Percentiles rank a stretch among this genome's conserved stretches.
These are phyloP conservation scores for Rhizoglyphus robini DNA, from an alignment of 1,140 invertebrate species.

Conservation along the genomic window DNA sequence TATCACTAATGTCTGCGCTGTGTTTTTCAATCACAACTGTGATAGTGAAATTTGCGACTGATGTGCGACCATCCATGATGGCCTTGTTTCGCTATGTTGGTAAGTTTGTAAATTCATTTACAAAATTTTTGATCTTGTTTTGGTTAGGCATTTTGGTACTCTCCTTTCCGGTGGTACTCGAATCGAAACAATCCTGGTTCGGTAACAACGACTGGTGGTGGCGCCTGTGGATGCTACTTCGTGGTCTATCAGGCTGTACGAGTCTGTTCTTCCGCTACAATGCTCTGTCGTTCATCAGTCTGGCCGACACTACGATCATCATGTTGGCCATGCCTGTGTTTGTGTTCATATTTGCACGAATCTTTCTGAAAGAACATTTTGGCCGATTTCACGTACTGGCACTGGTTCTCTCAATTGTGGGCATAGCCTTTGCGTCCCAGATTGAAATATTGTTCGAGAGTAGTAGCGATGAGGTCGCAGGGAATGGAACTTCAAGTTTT, in stretches of 20 bases:
- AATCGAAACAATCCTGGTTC: constrained; percentile 62
- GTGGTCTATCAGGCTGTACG: no score
- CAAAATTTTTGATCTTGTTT: neutral
- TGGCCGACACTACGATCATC: no score
- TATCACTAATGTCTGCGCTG: no score
- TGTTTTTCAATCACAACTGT: no score
- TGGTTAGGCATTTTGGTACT: constrained; percentile 44
- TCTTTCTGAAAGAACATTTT: constrained; percentile 43
- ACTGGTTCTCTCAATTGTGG: constrained; percentile 38
- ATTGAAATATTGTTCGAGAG: constrained; percentile 39
- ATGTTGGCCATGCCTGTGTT: no score
- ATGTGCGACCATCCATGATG: constrained; percentile 66
- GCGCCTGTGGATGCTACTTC: no score
- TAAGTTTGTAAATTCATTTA: constrained; percentile 37
- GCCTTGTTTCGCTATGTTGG: constrained; percentile 67
- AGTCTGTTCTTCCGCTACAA: constrained; percentile 25
- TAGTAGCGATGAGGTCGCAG: neutral
- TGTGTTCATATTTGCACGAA: constrained; percentile 40
- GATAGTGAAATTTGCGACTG: no score
- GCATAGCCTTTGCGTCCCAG: constrained; percentile 40
- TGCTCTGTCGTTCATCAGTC: constrained; percentile 45
- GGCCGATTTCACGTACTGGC: constrained; percentile 40
- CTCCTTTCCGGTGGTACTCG: no score
- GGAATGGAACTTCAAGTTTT: no score
- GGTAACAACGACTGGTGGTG: constrained; percentile 44